Percentiles rank a stretch among this genome's conserved stretches.
phyloP scores from a whole-genome alignment of 2,888 invertebrate species.

The Acanthosepion pharaonis region DNA sequence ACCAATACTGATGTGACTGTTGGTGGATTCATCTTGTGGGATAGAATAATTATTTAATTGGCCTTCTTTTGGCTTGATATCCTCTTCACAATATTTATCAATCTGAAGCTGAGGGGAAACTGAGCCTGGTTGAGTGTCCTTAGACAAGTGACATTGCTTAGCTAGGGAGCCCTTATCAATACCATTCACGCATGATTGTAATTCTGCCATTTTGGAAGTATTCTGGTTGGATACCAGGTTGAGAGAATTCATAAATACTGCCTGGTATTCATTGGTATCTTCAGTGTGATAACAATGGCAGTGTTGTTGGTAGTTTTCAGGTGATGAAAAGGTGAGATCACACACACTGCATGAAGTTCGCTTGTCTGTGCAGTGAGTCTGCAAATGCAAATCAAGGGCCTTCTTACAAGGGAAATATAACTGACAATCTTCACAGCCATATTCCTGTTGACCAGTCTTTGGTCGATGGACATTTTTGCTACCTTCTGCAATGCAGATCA shows the following conservation, averaged over 20 bases:
- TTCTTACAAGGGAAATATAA: conserved; percentile 73
- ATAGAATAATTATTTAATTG: neutral
- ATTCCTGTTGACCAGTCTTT: conserved; percentile 69
- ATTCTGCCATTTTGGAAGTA: neutral
- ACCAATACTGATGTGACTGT: neutral
- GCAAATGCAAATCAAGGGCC: conserved; percentile 71
- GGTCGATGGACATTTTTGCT: conserved; percentile 78
- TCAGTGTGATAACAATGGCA: neutral
- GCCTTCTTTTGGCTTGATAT: neutral
- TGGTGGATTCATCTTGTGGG: neutral
- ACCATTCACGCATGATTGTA: neutral
- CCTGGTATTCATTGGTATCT: neutral
- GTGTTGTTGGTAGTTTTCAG: conserved; percentile 48
- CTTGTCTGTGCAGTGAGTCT: conserved; percentile 66
- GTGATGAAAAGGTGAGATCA: conserved; percentile 80
- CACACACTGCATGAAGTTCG: conserved; percentile 70
- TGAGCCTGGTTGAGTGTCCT: neutral
- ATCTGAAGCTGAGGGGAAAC: conserved; percentile 12
- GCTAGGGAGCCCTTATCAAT: neutral
- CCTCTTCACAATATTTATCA: neutral
- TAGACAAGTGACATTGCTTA: neutral
- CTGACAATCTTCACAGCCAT: conserved; percentile 71
- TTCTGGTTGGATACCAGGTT: neutral
- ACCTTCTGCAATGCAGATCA: conserved; percentile 84
- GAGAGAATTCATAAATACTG: conserved; percentile 10